phyloP scores from a whole-genome alignment of 1,140 invertebrate genomes.

The Brachionus koreanus region DNA sequence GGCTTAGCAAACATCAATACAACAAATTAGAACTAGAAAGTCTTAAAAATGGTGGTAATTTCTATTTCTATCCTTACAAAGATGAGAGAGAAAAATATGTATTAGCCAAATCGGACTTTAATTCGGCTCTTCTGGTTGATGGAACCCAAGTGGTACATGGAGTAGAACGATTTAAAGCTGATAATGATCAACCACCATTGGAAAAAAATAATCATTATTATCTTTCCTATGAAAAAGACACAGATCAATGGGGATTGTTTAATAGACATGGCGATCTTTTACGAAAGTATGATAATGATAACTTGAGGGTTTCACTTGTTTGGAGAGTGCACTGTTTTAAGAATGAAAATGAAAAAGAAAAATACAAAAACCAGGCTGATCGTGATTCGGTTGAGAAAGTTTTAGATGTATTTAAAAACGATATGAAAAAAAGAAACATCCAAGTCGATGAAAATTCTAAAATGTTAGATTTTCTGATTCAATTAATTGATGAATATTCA shows the following conservation, averaged over 20 bases:
- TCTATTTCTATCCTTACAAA: constrained; percentile 38
- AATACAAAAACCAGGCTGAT: neutral
- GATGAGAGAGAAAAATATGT: constrained; percentile 1
- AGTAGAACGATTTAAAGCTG: constrained; percentile 25
- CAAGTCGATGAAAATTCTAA: neutral
- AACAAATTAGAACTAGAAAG: constrained; percentile 18
- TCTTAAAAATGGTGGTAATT: constrained; percentile 29
- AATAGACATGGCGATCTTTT: neutral
- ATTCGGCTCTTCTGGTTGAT: constrained; percentile 27
- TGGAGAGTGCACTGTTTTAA: constrained; percentile 42
- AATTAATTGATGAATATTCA: constrained; percentile 21
- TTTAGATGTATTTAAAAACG: constrained; percentile 1
- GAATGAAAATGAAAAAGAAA: neutral
- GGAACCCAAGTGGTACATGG: constrained; percentile 42
- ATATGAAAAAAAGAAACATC: constrained; percentile 7
- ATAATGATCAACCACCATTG: constrained; percentile 22
- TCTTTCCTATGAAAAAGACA: neutral
- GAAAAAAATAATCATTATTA: constrained; percentile 17
- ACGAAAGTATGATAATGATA: neutral
- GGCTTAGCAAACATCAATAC: constrained; percentile 37
- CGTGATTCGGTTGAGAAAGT: neutral
- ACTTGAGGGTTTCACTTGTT: constrained; percentile 18
- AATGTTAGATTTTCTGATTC: constrained; percentile 16
- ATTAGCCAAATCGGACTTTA: constrained; percentile 20
- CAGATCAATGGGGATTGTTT: neutral